Evolutionary conservation across 1,140 invertebrate genomes (phyloP).

Genomic region (Camponotus pennsylvanicus): DNA sequence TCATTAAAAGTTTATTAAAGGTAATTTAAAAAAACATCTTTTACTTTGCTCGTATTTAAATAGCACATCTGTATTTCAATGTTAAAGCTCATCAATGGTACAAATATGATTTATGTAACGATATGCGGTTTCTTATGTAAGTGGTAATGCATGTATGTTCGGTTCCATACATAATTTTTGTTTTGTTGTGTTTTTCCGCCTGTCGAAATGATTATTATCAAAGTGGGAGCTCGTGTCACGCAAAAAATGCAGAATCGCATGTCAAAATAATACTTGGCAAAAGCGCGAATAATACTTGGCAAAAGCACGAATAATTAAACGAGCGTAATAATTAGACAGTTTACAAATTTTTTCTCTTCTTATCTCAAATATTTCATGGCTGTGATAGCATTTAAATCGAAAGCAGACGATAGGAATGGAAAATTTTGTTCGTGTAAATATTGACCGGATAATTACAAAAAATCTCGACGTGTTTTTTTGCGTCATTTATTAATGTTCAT

Average conservation of each 20-base stretch:
- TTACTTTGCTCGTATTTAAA: neutral
- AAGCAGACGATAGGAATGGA: neutral
- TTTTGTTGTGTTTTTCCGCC: slow-evolving; percentile 27
- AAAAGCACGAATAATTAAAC: slow-evolving; percentile 6
- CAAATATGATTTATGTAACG: slow-evolving; percentile 48
- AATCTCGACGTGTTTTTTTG: no score
- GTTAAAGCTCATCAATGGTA: neutral
- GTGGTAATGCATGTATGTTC: neutral
- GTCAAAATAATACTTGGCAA: neutral
- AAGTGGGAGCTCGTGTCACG: neutral
- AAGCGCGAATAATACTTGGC: neutral
- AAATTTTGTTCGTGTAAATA: neutral
- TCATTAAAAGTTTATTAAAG: slow-evolving; percentile 10
- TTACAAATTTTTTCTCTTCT: neutral
- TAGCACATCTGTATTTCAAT: neutral
- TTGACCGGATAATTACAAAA: neutral
- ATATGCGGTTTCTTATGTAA: slow-evolving; percentile 42
- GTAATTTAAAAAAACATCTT: neutral
- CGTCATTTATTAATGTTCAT: neutral
- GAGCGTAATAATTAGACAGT: neutral
- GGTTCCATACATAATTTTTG: slow-evolving; percentile 36
- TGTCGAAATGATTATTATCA: neutral
- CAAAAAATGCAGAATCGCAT: neutral
- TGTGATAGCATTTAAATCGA: slow-evolving; percentile 5
- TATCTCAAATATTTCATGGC: slow-evolving; percentile 8